A percentile compares a stretch with the other conserved stretches of the same genome.
Conservation (phyloP, 2,888 invertebrate genomes). For the Aphidoletes aphidimyza region DNA sequence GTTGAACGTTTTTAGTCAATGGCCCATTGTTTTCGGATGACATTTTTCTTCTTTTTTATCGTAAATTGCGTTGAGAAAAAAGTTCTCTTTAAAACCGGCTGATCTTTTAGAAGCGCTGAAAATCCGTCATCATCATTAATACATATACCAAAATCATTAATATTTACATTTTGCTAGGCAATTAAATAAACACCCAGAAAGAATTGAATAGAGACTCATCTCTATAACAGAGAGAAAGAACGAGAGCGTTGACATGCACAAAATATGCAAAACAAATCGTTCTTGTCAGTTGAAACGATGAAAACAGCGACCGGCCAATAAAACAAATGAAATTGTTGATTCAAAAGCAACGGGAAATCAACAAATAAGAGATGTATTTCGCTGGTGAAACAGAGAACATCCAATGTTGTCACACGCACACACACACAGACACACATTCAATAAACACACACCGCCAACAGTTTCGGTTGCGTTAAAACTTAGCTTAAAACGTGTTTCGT, state of each 20-base stretch:
- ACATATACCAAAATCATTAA: too few relatives aligned
- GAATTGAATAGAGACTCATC: background rate
- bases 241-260: background rate
- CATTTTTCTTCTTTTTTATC: background rate
- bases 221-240: too few relatives aligned
- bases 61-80: background rate
- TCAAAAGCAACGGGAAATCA: conserved; percentile 4
- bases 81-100: too few relatives aligned
- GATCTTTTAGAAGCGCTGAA: background rate
- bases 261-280: background rate
- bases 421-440: too few relatives aligned
- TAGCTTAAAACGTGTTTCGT: background rate
- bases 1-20: background rate
- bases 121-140: conserved; percentile 11
- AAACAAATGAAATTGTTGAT: background rate
- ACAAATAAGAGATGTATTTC: too few relatives aligned
- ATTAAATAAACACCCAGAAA: background rate
- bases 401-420: too few relatives aligned
- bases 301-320: background rate
- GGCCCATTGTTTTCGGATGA: background rate
- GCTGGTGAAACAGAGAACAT: too few relatives aligned
- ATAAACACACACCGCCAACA: too few relatives aligned
- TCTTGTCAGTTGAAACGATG: background rate
- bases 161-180: background rate
- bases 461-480: background rate